A percentile compares a stretch with the other conserved stretches of the same genome.
These are phyloP conservation scores for Phataginus tricuspis DNA, from an alignment of 2,797 vertebrate genomes.

Conservation along the genomic window DNA sequence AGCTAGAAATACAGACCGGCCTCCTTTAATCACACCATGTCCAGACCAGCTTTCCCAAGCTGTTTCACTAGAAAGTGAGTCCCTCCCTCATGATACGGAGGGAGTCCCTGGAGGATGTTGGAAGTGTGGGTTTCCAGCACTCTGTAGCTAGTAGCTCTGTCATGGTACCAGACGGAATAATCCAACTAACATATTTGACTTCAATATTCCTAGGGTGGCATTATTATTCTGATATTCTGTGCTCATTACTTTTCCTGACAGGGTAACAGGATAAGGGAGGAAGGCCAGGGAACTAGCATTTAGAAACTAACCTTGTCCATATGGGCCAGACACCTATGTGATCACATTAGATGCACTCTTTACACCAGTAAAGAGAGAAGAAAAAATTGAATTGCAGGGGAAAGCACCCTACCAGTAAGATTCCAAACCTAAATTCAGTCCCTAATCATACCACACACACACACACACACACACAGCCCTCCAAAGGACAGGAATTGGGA, in stretches of 20 bases:
- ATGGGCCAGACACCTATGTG: not conserved
- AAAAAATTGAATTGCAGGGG: not conserved
- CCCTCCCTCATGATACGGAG: not conserved
- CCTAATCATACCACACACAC: not conserved
- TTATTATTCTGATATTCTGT: not conserved
- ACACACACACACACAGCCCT: not conserved
- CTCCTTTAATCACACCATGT: not conserved
- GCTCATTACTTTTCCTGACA: not conserved
- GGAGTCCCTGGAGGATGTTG: not conserved
- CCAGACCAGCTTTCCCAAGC: not conserved
- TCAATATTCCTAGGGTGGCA: not conserved
- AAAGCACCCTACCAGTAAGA: not conserved
- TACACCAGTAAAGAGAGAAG: not conserved
- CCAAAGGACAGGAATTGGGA: not conserved
- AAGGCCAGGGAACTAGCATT: not conserved
- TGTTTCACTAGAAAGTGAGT: not conserved
- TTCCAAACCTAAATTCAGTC: constrained; percentile 17
- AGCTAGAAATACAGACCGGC: not conserved
- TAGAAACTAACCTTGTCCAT: not conserved
- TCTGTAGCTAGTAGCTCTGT: not conserved
- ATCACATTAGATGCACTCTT: not conserved
- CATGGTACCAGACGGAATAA: not conserved
- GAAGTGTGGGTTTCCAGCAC: not conserved
- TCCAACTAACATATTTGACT: not conserved
- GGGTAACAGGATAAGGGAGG: not conserved